These are phyloP conservation scores for Cryptus viduatorius DNA, from an alignment of 2,888 invertebrate species.

Conservation along the genomic window DNA sequence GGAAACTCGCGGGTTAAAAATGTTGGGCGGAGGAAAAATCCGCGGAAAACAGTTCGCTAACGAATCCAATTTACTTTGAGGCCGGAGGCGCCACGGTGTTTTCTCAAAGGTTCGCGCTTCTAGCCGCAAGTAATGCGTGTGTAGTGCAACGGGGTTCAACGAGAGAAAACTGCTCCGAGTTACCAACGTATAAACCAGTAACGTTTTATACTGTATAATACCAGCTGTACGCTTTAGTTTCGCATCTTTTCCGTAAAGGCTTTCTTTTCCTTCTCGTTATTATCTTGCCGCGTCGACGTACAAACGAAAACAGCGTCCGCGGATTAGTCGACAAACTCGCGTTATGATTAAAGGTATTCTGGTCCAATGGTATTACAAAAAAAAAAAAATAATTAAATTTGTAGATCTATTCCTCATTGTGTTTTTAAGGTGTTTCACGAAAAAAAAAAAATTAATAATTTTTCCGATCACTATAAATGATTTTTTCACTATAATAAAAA, in stretches of 20 bases:
- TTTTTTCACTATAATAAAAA: too few relatives aligned
- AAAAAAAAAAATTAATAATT: too few relatives aligned
- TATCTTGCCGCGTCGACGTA: too few relatives aligned
- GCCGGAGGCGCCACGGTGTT: slow-evolving; percentile 46
- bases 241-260: neutral
- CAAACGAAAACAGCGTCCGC: too few relatives aligned
- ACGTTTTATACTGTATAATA: neutral
- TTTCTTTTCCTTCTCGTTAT: neutral
- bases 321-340: too few relatives aligned
- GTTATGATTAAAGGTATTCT: too few relatives aligned
- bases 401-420: too few relatives aligned
- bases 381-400: too few relatives aligned
- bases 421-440: too few relatives aligned
- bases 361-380: too few relatives aligned
- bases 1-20: slow-evolving; percentile 2
- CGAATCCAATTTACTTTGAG: slow-evolving; percentile 73
- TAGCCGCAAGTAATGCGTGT: slow-evolving; percentile 37
- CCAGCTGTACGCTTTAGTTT: neutral
- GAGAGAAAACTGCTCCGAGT: slow-evolving; percentile 7
- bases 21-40: slow-evolving; percentile 25
- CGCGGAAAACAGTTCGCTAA: slow-evolving; percentile 66
- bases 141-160: slow-evolving; percentile 1
- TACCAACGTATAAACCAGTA: neutral
- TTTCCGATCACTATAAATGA: too few relatives aligned
- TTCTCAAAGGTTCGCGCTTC: slow-evolving; percentile 63